Evolutionary conservation across 2,797 vertebrate species (phyloP).

Genomic region (Lacerta viridis): DNA sequence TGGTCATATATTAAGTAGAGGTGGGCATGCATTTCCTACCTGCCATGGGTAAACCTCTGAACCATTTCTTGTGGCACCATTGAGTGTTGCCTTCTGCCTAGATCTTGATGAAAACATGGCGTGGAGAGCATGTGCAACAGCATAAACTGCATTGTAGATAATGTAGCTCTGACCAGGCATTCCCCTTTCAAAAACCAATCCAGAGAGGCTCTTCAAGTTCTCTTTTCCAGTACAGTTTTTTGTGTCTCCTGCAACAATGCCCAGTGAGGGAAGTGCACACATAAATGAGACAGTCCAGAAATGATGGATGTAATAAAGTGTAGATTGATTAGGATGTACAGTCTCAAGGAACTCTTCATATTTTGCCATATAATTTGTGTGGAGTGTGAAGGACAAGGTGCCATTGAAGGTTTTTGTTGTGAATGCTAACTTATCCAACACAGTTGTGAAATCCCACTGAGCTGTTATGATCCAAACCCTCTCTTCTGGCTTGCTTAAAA

Average conservation of each 20-base stretch:
- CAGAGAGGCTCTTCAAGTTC: not conserved
- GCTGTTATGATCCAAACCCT: conserved; percentile 15
- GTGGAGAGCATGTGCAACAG: conserved; percentile 6
- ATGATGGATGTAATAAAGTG: not conserved
- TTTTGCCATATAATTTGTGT: not conserved
- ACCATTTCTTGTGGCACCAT: no score
- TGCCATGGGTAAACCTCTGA: not conserved
- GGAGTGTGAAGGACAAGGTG: not conserved
- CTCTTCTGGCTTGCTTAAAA: not conserved
- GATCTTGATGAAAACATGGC: not conserved
- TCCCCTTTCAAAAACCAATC: not conserved
- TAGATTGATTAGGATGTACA: not conserved
- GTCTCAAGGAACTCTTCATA: not conserved
- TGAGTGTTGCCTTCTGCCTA: not conserved
- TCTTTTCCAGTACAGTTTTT: not conserved
- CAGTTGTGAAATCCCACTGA: conserved; percentile 13
- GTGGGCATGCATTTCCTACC: not conserved
- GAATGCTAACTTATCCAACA: not conserved
- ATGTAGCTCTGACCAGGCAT: conserved; percentile 1
- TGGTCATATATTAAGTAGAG: no score
- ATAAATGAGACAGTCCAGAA: not conserved
- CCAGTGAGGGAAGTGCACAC: not conserved
- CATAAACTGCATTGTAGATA: conserved; percentile 4
- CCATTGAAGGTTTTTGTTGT: not conserved
- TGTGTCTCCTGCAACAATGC: not conserved